These are phyloP conservation scores for Formica selysi DNA, from an alignment of 1,140 invertebrate species.

Conservation along the genomic window DNA sequence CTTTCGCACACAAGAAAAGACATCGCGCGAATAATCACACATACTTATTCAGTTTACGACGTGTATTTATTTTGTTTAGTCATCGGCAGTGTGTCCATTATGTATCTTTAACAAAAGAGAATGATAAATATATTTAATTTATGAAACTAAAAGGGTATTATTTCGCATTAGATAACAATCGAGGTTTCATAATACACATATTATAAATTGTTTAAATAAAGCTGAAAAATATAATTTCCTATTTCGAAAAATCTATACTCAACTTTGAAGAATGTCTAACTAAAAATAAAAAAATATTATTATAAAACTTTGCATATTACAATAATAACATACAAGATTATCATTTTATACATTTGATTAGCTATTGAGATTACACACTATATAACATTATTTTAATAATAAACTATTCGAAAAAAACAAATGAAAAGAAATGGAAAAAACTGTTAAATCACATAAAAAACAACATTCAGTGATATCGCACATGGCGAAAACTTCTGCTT, in stretches of 20 bases:
- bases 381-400: neutral
- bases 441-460: constrained; percentile 4
- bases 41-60: neutral
- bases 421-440: neutral
- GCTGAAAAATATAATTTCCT: neutral
- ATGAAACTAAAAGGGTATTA: neutral
- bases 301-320: neutral
- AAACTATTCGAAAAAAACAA: constrained; percentile 13
- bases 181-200: neutral
- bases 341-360: neutral
- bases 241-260: neutral
- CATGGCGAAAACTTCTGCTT: neutral
- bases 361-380: neutral
- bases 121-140: neutral
- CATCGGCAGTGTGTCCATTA: neutral
- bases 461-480: neutral
- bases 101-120: neutral
- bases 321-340: neutral
- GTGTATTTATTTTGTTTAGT: neutral
- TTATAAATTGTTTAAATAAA: neutral
- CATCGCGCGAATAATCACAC: neutral
- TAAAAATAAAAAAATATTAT: constrained; percentile 1
- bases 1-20: neutral
- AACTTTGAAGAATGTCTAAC: neutral
- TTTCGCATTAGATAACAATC: neutral